A percentile compares a stretch with the other conserved stretches of the same genome.
Evolutionary conservation across 2,797 vertebrate genomes (phyloP).

Genomic region (Poecilia velifera): DNA sequence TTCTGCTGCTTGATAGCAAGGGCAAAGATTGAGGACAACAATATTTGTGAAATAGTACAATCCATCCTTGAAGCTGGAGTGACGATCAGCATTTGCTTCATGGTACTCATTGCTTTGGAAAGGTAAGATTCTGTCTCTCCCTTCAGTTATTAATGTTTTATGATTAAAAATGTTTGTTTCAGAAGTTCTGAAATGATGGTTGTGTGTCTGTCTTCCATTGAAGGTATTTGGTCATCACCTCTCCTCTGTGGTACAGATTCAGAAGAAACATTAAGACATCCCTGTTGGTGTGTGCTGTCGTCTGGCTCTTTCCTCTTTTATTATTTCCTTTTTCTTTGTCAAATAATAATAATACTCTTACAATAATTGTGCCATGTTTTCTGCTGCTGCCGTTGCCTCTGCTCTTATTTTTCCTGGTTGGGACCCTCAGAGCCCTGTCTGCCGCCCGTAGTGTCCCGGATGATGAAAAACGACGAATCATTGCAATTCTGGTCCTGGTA

Average conservation of each 20-base stretch:
- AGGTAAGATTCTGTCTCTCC: neutral
- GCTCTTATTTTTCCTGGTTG: neutral
- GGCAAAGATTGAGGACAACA: rapidly evolving
- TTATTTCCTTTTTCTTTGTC: neutral
- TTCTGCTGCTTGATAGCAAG: neutral
- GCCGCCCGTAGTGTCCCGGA: neutral
- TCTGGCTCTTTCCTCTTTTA: neutral
- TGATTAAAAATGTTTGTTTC: neutral
- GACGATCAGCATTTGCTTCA: neutral
- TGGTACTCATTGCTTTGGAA: slow-evolving; percentile 5
- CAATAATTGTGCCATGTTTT: neutral
- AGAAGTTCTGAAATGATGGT: neutral
- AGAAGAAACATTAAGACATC: neutral
- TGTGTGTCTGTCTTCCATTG: neutral
- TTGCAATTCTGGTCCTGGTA: neutral
- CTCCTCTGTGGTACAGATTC: slow-evolving; percentile 5
- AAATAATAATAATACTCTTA: too few species aligned
- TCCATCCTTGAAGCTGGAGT: neutral
- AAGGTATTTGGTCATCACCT: slow-evolving; percentile 1
- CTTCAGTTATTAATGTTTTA: neutral
- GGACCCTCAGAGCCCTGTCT: neutral
- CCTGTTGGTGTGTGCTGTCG: neutral
- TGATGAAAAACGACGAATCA: neutral
- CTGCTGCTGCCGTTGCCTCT: slow-evolving; percentile 1
- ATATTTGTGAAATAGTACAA: neutral